Evolutionary conservation across 2,888 invertebrate genomes (phyloP).

Genomic region (Polydrusus tereticollis): DNA sequence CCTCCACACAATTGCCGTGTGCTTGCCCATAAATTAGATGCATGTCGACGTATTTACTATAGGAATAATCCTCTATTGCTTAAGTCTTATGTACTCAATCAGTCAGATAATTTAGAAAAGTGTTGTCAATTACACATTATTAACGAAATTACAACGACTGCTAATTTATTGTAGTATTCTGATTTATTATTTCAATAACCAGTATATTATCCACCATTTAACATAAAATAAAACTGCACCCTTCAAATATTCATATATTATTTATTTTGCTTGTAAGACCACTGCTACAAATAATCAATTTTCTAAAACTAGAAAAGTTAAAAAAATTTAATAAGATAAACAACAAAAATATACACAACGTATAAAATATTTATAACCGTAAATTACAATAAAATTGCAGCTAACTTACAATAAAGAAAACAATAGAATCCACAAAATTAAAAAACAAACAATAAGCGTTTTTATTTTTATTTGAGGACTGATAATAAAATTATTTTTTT

Average conservation of each 20-base stretch:
- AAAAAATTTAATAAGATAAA: constrained; percentile 65
- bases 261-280: constrained; percentile 64
- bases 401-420: constrained; percentile 56
- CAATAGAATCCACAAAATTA: constrained; percentile 46
- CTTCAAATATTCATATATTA: constrained; percentile 55
- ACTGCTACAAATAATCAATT: constrained; percentile 63
- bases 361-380: constrained; percentile 60
- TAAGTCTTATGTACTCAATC: too few species aligned
- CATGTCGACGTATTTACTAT: too few species aligned
- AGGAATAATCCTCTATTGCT: too few species aligned
- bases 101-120: too few species aligned
- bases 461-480: constrained; percentile 52
- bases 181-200: too few species aligned
- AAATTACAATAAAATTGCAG: constrained; percentile 57
- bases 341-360: constrained; percentile 65
- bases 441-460: constrained; percentile 48
- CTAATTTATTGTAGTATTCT: too few species aligned
- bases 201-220: too few species aligned
- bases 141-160: too few species aligned
- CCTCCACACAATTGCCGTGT: too few species aligned
- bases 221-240: background rate
- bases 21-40: too few species aligned
- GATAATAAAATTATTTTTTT: constrained; percentile 59
- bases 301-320: constrained; percentile 62
- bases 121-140: too few species aligned